phyloP scores from a whole-genome alignment of 2,113 vertebrate genomes.

The Microtus ochrogaster region DNA sequence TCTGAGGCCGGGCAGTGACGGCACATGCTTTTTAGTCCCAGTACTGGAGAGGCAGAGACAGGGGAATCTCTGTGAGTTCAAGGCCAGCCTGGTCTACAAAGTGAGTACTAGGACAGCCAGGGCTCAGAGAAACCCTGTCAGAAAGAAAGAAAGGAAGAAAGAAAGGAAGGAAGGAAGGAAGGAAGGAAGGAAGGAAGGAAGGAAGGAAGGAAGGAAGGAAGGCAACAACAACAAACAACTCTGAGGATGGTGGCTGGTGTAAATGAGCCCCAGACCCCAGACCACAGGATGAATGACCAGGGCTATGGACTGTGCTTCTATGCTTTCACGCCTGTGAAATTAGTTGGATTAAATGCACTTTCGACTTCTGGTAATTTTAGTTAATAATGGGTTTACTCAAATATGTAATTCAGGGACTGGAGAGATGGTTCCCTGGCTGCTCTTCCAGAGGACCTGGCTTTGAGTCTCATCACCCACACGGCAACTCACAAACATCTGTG shows the following conservation, averaged over 20 bases:
- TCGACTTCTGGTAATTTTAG: background rate
- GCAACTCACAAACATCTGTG: background rate
- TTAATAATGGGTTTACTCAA: background rate
- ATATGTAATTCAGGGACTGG: background rate
- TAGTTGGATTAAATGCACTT: background rate
- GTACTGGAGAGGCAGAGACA: too few relatives aligned
- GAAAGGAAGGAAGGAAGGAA: too few relatives aligned
- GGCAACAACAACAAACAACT: too few relatives aligned
- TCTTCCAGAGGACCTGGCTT: background rate
- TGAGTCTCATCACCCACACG: background rate
- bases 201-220: too few relatives aligned
- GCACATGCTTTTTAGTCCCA: too few relatives aligned
- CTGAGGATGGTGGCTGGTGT: background rate
- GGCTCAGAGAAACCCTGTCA: too few relatives aligned
- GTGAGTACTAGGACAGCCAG: too few relatives aligned
- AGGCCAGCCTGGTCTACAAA: too few relatives aligned
- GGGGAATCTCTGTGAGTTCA: too few relatives aligned
- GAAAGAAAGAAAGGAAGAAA: too few relatives aligned
- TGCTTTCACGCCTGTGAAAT: background rate
- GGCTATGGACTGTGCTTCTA: background rate
- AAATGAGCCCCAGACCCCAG: background rate
- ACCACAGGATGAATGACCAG: background rate
- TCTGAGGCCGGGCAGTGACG: background rate
- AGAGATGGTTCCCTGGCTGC: background rate
- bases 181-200: fast-evolving